Base-by-base conservation (phyloP, 2,888 invertebrate genomes). In the Coremacera marginata region DNA sequence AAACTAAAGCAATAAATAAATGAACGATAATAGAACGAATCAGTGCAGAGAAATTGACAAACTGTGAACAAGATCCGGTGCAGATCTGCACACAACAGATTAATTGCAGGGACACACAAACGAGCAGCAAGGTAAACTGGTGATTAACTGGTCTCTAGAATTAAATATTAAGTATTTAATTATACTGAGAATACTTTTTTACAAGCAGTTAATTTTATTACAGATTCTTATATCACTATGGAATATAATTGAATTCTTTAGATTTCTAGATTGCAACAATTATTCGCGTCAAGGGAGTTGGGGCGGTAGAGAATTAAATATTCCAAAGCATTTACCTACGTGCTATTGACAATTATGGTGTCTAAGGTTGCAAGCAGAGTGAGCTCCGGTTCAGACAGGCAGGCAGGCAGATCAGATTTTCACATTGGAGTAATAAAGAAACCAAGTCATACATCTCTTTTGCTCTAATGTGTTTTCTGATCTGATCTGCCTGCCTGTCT, bases 1-100 rank as follows among this genome's bases (percentile, higher is more conserved):
- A 55, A 55, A 8, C 19, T n/a, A 19, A 22, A 8, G 7, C 55
- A 22, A 22, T 22, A 22, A 22, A 19, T 55, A 22, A 55, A 19
- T 3, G 14, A 11, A 44, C 55, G 14, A 11, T 44, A 44, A 49
- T 31, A 22, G 27, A 25, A 70, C 34, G 44, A 72, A 72, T 72
- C 72, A 72, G 72, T 72, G 72, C 72, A 27, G 72, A 72, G 72
- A 72, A 72, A 72, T 49, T 72, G 60, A 71, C 60, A 44, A 72
- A 60, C 60, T 72, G 72, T 72, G 72, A 72, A 72, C 72, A 27
- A 60, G 62, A 60, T 60, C 44, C 25, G 25, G 0, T 22, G 49
- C 44, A 25, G 62, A 68, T 68, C 51, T 11, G 63, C n/a, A 11
- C 5, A 44, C 22, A 49, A 22, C 5, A 25, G 16, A 44, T 68